A percentile compares a stretch with the other conserved stretches of the same genome.
phyloP scores from a whole-genome alignment of 1,140 invertebrate genomes.

The Heliconius hewitsoni region DNA sequence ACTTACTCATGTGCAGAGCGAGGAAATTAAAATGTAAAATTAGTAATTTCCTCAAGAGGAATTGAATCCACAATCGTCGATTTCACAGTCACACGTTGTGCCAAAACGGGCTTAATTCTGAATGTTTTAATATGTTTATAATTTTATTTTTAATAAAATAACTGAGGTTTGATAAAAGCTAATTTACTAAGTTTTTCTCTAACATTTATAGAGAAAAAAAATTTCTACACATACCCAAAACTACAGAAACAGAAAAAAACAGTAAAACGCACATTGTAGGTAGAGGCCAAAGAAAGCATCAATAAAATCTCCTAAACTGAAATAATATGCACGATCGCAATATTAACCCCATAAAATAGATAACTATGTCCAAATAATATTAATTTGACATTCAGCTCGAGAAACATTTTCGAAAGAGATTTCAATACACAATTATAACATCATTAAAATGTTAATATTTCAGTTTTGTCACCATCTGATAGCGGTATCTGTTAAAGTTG shows the following conservation, averaged over 20 bases:
- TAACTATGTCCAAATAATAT: neutral
- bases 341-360: neutral
- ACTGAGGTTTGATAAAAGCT: too few species aligned
- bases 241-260: neutral
- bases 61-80: too few species aligned
- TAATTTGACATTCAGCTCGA: neutral
- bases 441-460: conserved; percentile 1
- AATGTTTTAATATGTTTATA: neutral
- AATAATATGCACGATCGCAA: neutral
- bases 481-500: neutral
- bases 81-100: too few species aligned
- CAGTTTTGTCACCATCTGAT: neutral
- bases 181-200: too few species aligned
- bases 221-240: neutral
- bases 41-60: too few species aligned
- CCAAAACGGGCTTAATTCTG: too few species aligned
- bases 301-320: neutral
- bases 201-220: neutral
- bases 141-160: too few species aligned
- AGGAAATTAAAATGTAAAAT: too few species aligned
- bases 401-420: neutral
- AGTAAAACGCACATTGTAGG: neutral
- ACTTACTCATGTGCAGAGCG: too few species aligned
- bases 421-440: conserved; percentile 6
- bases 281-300: neutral